Percentiles rank a stretch among this genome's conserved stretches.
Conservation (phyloP, 2,113 vertebrate species). For the Hepsetus odoe region DNA sequence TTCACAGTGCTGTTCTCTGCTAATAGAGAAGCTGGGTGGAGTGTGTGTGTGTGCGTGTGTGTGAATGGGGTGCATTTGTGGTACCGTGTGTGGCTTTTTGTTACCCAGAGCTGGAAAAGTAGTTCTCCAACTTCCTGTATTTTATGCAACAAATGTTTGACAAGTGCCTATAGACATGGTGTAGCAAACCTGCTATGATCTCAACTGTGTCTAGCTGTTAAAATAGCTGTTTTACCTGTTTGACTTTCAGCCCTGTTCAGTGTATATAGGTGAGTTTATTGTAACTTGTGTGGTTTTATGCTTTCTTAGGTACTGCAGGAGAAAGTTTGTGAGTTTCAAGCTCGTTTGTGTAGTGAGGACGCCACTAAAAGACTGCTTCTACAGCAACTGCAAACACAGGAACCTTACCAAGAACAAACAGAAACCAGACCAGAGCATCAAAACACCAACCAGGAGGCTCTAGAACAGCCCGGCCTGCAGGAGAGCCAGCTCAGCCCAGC, state of each 20-base stretch:
- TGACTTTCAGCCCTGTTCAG: background rate
- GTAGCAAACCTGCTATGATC: too few relatives aligned
- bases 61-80: background rate
- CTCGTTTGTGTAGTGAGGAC: slow-evolving; percentile 75
- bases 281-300: background rate
- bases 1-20: slow-evolving; percentile 21
- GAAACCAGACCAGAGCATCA: slow-evolving; percentile 37
- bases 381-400: slow-evolving; percentile 50
- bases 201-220: background rate
- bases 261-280: background rate
- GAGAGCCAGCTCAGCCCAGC: slow-evolving; percentile 49
- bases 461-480: slow-evolving; percentile 25
- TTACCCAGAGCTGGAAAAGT: background rate
- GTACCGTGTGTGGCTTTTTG: slow-evolving; percentile 9
- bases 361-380: slow-evolving; percentile 57
- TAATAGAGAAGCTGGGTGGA: background rate
- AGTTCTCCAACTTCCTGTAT: background rate
- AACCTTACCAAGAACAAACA: slow-evolving; percentile 52
- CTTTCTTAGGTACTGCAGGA: slow-evolving; percentile 76
- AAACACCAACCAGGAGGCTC: slow-evolving; percentile 40
- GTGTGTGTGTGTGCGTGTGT: background rate
- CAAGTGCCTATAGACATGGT: too few relatives aligned
- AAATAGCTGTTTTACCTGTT: background rate
- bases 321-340: slow-evolving; percentile 71
- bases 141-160: too few relatives aligned